phyloP scores from a whole-genome alignment of 2,888 invertebrate species.

The Halictus ligatus region DNA sequence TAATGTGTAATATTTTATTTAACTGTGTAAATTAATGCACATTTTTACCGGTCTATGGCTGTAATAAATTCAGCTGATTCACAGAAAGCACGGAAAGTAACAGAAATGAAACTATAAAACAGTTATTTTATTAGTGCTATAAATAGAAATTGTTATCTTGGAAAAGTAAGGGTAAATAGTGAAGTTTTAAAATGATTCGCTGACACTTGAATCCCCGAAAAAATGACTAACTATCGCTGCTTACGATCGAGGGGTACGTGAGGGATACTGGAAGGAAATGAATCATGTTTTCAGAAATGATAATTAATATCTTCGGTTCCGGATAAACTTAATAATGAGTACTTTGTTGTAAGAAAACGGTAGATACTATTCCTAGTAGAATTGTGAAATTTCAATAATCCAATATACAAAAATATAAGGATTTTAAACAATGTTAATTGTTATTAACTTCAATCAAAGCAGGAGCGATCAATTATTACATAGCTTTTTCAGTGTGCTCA shows the following conservation, averaged over 20 bases:
- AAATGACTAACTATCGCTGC: neutral
- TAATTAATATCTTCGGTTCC: neutral
- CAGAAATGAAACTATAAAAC: neutral
- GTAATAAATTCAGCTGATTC: neutral
- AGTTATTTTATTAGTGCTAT: neutral
- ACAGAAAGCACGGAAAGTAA: neutral
- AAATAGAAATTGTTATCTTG: neutral
- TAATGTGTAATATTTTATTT: neutral
- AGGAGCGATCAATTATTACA: neutral
- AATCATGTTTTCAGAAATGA: constrained; percentile 13
- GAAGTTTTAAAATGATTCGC: neutral
- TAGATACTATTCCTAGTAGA: neutral
- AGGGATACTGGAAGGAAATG: neutral
- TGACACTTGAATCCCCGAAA: neutral
- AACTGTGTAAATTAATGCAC: no score
- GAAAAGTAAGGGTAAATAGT: neutral
- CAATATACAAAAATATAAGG: neutral
- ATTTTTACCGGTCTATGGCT: neutral
- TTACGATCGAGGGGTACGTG: neutral
- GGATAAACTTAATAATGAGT: neutral
- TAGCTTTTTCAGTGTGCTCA: neutral
- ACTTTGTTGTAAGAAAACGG: neutral
- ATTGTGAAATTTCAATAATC: neutral
- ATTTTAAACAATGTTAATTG: neutral
- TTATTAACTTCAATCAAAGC: neutral